A percentile compares a stretch with the other conserved stretches of the same genome.
These are phyloP conservation scores for Tupaia tana DNA, from an alignment of 2,113 vertebrate genomes.

Conservation along the genomic window DNA sequence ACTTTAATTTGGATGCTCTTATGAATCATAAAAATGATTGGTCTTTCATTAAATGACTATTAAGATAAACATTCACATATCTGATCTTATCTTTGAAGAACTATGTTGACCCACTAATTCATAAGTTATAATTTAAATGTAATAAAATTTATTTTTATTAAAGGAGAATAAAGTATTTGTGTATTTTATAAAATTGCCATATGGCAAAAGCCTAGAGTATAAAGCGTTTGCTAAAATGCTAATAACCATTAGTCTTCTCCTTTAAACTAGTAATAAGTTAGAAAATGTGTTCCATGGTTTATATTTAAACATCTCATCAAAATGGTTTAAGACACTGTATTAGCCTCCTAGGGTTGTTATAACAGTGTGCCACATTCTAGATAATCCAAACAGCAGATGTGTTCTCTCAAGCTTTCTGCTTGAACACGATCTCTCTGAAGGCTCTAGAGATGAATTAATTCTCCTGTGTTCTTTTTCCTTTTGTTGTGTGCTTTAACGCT, in stretches of 20 bases:
- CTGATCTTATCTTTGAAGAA: constrained; percentile 15
- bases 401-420: not conserved
- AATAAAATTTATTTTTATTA: constrained; percentile 56
- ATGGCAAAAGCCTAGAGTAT: not conserved
- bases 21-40: constrained; percentile 46
- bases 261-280: not conserved
- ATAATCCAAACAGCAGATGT: not conserved
- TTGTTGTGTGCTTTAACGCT: fast-evolving
- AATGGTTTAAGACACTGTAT: not conserved
- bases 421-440: not conserved
- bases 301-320: not conserved
- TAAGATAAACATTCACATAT: constrained; percentile 52
- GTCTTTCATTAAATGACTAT: constrained; percentile 67
- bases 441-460: not conserved
- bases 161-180: constrained; percentile 28
- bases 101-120: not conserved
- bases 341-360: not conserved
- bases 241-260: not conserved
- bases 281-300: not conserved
- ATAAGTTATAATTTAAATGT: constrained; percentile 13
- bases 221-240: not conserved
- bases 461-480: not conserved
- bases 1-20: constrained; percentile 60
- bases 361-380: not conserved
- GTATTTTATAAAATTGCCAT: constrained; percentile 3